These are phyloP conservation scores for Morus bassanus DNA, from an alignment of 2,797 vertebrate genomes.

Conservation along the genomic window DNA sequence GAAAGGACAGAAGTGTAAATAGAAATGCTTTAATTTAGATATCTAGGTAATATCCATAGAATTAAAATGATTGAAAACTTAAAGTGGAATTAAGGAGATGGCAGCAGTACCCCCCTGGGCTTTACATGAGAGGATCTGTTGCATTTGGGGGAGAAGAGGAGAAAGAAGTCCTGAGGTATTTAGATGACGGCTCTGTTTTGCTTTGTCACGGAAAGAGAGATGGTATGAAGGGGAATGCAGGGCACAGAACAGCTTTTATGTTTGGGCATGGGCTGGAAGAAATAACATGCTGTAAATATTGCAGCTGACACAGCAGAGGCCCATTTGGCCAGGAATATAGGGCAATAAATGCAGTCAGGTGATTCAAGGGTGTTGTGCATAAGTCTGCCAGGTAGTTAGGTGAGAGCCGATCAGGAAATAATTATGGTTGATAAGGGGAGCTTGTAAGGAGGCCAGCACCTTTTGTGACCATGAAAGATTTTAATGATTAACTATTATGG, in stretches of 20 bases:
- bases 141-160: not conserved
- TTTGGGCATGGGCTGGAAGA: not conserved
- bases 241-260: not conserved
- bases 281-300: constrained; percentile 1
- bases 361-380: not conserved
- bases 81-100: not conserved
- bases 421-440: constrained; percentile 47
- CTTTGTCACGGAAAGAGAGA: not conserved
- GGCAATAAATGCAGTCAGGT: constrained; percentile 61
- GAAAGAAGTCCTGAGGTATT: not conserved
- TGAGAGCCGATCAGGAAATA: constrained; percentile 39
- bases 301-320: constrained; percentile 42
- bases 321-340: constrained; percentile 33
- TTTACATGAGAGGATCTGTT: not conserved
- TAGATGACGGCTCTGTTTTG: not conserved
- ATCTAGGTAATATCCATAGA: not conserved
- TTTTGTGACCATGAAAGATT: constrained; percentile 8
- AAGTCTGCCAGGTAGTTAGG: constrained; percentile 19
- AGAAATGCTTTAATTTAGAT: not conserved
- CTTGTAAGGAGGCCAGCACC: constrained; percentile 31
- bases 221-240: not conserved
- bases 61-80: not conserved
- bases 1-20: not conserved
- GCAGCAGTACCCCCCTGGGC: not conserved
- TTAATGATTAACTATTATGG: constrained; percentile 50